A percentile compares a stretch with the other conserved stretches of the same genome.
Conservation (phyloP, 2,888 invertebrate species). For the Cantharis flavilabris region DNA sequence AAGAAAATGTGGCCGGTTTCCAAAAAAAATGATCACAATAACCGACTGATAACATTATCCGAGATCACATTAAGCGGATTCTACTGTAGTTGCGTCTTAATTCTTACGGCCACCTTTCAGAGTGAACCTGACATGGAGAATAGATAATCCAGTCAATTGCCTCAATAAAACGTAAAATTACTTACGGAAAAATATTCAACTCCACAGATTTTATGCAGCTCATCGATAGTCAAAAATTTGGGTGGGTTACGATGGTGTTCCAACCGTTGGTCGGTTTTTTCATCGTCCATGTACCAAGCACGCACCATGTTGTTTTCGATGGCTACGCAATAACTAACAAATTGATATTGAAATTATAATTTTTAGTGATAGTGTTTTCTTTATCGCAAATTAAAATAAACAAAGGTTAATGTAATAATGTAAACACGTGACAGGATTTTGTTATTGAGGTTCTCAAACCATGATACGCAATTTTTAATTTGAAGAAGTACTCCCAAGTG, state of each 20-base stretch:
- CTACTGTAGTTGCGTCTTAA: too few relatives aligned
- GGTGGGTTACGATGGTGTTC: constrained; percentile 84
- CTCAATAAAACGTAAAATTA: constrained; percentile 14
- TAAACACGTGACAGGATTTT: neutral
- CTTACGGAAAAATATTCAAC: constrained; percentile 87
- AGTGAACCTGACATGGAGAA: too few relatives aligned
- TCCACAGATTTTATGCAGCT: constrained; percentile 74
- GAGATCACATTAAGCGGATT: too few relatives aligned
- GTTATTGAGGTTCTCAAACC: neutral
- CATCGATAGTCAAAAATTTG: constrained; percentile 67
- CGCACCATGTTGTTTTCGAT: constrained; percentile 71
- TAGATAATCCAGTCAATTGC: too few relatives aligned
- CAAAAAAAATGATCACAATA: too few relatives aligned
- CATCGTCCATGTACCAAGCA: constrained; percentile 83
- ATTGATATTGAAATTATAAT: neutral
- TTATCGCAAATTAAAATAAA: neutral
- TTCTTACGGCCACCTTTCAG: too few relatives aligned
- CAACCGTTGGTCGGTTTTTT: constrained; percentile 73
- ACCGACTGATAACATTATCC: too few relatives aligned
- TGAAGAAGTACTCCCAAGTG: neutral
- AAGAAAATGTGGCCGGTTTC: too few relatives aligned
- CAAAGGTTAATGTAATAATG: neutral
- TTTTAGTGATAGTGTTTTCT: neutral
- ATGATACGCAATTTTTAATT: neutral
- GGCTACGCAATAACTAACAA: neutral